These are phyloP conservation scores for Catostylus mosaicus DNA, from an alignment of 30 jellyfish, hydroid and myxozoan species.

Conservation along the genomic window DNA sequence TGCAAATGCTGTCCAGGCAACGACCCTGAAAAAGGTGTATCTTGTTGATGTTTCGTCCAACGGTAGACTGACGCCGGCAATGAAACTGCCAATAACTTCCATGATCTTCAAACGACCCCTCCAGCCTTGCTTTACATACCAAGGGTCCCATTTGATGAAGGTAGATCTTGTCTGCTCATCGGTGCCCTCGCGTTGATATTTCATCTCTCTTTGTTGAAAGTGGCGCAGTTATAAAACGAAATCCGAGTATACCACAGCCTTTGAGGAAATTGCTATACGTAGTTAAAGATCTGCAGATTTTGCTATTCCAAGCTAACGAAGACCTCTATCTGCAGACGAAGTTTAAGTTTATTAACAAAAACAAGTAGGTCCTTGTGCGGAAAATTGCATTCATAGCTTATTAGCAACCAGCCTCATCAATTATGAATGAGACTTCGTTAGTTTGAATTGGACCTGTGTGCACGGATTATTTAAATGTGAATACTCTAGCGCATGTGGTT, in stretches of 20 bases:
- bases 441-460: conserved; percentile 39
- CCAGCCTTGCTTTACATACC: conserved; percentile 62
- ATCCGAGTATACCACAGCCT: neutral
- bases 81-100: conserved; percentile 31
- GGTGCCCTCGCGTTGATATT: conserved; percentile 60
- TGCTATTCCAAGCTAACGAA: neutral
- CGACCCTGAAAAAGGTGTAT: conserved; percentile 63
- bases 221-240: neutral
- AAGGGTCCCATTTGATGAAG: conserved; percentile 31
- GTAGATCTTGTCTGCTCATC: neutral
- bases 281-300: no score
- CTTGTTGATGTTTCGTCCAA: conserved; percentile 55
- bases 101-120: conserved; percentile 58
- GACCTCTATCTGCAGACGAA: conserved; percentile 26
- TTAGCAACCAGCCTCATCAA: conserved; percentile 63
- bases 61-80: conserved; percentile 57
- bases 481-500: conserved; percentile 50
- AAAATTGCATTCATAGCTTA: conserved; percentile 28
- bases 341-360: conserved; percentile 24
- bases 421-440: conserved; percentile 12
- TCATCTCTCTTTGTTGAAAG: conserved; percentile 9
- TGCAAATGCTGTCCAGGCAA: conserved; percentile 67
- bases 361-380: conserved; percentile 14
- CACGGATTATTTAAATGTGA: conserved; percentile 36
- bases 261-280: neutral